Evolutionary conservation across 2,797 vertebrate genomes (phyloP), one percentile per base, ranked within the genome.

Genomic region (Typhlichthys eigenmanni): DNA sequence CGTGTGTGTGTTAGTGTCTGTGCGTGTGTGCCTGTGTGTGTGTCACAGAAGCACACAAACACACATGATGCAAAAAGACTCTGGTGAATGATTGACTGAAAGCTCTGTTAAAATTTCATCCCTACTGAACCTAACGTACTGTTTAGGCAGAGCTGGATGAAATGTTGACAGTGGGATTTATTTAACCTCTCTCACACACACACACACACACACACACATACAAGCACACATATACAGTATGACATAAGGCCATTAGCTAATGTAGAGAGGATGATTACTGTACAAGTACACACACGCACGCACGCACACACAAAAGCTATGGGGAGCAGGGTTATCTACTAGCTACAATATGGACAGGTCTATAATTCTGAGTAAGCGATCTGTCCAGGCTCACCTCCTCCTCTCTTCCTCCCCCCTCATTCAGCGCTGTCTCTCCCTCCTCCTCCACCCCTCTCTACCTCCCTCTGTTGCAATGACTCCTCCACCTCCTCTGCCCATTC

Each of bases 331-430:
- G 63, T 64, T 77, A 72, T 83, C 73, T 70, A 64, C 64, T 74
- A 38, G 58, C 45, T 58, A 75, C 71, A 76, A 76, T 72, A 62
- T 65, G 64, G 69, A 76, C 71, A 81, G 78, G 69, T 69, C 69
- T 54, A 81, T 79, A 81, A 83, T 66, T 81, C 67, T 66, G 2
- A 55, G 47, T 65, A 24, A 19, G 19, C 55, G 66, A 67, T 52
- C 58, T 80, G 34, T 34, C 34, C 34, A 19, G 12, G 16, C 52
- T 17, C 19, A 5, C 19, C 17, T 5, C 24, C 19, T 19, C 52
- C n/a, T 53, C 16, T 14, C 17, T 12, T 38, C 29, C 24, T 14
- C 14, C 49, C 14, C n/a, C 16, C 51, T 53, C 10, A 11, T 19
- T 17, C 51, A 17, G 10, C 51, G 10, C 8, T 53, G 9, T 16